Evolutionary conservation across 2,888 invertebrate species (phyloP).

Genomic region (Lobophora halterata): DNA sequence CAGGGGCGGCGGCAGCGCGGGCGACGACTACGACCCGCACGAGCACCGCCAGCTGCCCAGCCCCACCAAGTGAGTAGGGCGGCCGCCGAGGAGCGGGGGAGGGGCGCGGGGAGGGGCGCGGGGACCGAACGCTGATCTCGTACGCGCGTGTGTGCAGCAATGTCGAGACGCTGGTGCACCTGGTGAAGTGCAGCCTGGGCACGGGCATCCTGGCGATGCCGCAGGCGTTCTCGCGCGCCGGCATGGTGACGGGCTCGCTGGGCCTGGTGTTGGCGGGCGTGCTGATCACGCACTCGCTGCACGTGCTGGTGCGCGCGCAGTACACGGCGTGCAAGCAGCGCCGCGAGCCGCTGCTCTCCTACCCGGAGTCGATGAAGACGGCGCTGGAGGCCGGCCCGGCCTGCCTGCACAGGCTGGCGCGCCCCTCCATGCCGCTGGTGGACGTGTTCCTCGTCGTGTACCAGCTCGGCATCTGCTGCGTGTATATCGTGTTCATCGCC

Average conservation of each 20-base stretch:
- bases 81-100: background rate
- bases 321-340: constrained; percentile 81
- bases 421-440: too few species aligned
- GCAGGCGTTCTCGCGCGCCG: constrained; percentile 92
- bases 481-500: constrained; percentile 96
- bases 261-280: constrained; percentile 89
- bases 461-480: constrained; percentile 96
- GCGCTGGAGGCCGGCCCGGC: constrained; percentile 89
- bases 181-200: constrained; percentile 94
- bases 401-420: constrained; percentile 81
- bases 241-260: constrained; percentile 87
- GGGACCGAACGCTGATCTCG: too few species aligned
- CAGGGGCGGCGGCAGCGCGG: constrained; percentile 35
- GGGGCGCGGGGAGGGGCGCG: too few species aligned
- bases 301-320: constrained; percentile 84
- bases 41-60: constrained; percentile 81
- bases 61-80: constrained; percentile 84
- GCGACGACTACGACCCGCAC: constrained; percentile 84
- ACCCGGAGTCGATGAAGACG: constrained; percentile 90
- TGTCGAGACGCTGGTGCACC: constrained; percentile 89
- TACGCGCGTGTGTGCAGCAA: constrained; percentile 81
- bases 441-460: constrained; percentile 88
- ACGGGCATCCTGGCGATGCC: constrained; percentile 98
- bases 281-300: constrained; percentile 93
- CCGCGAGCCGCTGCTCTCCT: constrained; percentile 88